These are phyloP conservation scores for Chalcosyrphus nemorum DNA, from an alignment of 2,888 invertebrate genomes.

Conservation along the genomic window DNA sequence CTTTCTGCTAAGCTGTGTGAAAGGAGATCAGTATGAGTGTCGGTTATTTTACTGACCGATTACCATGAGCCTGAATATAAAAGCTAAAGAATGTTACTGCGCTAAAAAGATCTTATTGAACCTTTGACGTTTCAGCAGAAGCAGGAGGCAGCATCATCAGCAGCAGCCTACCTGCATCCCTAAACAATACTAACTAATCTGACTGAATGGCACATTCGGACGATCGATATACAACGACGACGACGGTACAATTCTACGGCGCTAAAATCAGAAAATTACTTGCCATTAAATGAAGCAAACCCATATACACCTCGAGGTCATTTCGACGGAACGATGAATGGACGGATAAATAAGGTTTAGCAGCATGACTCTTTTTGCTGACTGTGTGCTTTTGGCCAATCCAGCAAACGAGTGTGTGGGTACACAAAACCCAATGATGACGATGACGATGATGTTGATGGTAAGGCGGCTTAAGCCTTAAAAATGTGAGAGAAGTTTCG, in stretches of 20 bases:
- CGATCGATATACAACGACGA: conserved; percentile 44
- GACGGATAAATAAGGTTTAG: conserved; percentile 71
- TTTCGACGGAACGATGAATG: conserved; percentile 70
- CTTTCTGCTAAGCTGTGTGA: background rate
- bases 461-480: conserved; percentile 47
- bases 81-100: conserved; percentile 36
- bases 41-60: conserved; percentile 15
- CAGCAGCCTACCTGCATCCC: conserved; percentile 5
- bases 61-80: conserved; percentile 23
- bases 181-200: conserved; percentile 60
- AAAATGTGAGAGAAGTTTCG: conserved; percentile 62
- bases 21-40: background rate
- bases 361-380: conserved; percentile 29
- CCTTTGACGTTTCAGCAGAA: conserved; percentile 53
- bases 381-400: conserved; percentile 42
- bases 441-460: background rate
- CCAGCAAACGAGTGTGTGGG: conserved; percentile 39
- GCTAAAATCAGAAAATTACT: conserved; percentile 69
- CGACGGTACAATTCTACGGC: conserved; percentile 64
- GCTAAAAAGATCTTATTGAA: conserved; percentile 68
- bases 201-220: conserved; percentile 63
- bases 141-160: background rate
- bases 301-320: conserved; percentile 73
- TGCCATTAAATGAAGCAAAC: conserved; percentile 70
- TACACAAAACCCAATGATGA: conserved; percentile 12